A percentile compares a stretch with the other conserved stretches of the same genome.
Conservation (phyloP, 2,888 invertebrate species). For the Amblyteles armatorius region DNA sequence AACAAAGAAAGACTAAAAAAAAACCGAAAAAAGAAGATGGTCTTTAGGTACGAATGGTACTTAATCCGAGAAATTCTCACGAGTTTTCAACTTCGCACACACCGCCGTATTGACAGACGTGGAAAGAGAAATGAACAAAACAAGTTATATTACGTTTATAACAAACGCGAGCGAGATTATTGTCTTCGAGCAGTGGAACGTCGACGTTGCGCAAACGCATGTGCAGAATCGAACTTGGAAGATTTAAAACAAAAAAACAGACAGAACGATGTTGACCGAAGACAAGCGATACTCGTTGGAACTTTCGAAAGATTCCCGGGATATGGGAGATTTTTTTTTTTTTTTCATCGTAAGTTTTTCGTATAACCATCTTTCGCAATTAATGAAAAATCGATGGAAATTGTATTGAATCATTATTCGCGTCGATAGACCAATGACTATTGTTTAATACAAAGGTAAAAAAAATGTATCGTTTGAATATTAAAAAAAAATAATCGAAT, state of each 20-base stretch:
- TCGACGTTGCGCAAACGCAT: background rate
- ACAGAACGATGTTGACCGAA: background rate
- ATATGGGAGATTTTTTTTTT: constrained; percentile 23
- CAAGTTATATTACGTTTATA: constrained; percentile 17
- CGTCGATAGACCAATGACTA: constrained; percentile 83
- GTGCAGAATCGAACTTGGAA: background rate
- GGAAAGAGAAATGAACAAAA: background rate
- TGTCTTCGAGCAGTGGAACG: constrained; percentile 39
- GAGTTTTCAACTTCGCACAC: constrained; percentile 1
- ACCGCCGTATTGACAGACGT: background rate
- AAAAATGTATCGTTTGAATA: constrained; percentile 54
- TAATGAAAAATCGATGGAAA: constrained; percentile 53
- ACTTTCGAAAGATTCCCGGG: constrained; percentile 27
- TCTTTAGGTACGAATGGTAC: constrained; percentile 73
- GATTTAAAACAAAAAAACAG: background rate
- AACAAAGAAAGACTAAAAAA: constrained; percentile 15
- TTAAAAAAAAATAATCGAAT: constrained; percentile 71
- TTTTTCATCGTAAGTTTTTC: constrained; percentile 15
- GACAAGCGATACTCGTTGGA: constrained; percentile 16
- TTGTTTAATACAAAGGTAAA: constrained; percentile 76
- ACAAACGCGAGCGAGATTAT: constrained; percentile 16
- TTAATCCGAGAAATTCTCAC: constrained; percentile 71
- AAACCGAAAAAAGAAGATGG: background rate
- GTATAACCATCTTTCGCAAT: constrained; percentile 32
- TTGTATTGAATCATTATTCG: constrained; percentile 75